phyloP scores from a whole-genome alignment of 2,888 invertebrate species.

The Ochlodes sylvanus region DNA sequence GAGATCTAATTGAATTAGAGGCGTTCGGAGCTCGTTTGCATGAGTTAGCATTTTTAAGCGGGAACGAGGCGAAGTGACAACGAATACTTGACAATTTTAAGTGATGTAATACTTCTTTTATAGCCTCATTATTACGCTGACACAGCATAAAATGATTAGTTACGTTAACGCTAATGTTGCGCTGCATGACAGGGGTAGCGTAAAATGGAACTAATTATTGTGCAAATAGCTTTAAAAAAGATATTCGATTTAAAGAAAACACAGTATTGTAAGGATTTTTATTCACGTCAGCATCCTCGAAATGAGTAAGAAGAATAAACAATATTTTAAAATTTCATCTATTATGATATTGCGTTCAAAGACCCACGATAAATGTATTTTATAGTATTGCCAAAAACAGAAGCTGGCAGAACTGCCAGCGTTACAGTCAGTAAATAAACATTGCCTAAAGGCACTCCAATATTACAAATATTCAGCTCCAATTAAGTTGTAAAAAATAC shows the following conservation, averaged over 20 bases:
- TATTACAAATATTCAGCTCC: constrained; percentile 14
- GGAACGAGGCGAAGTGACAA: constrained; percentile 65
- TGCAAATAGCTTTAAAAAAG: too few species aligned
- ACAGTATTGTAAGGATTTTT: too few species aligned
- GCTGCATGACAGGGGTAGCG: too few species aligned
- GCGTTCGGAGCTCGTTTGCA: constrained; percentile 79
- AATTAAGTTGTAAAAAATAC: too few species aligned
- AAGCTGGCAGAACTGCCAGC: constrained; percentile 4
- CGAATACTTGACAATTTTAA: constrained; percentile 57
- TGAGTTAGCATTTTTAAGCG: constrained; percentile 82
- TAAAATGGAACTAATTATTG: too few species aligned
- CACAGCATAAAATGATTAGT: neutral
- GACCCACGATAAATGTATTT: constrained; percentile 17
- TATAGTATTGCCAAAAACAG: constrained; percentile 26
- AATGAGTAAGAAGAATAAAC: too few species aligned
- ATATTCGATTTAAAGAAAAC: too few species aligned
- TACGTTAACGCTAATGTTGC: too few species aligned
- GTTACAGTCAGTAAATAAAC: constrained; percentile 6
- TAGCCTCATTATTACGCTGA: neutral
- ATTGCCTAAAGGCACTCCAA: constrained; percentile 23
- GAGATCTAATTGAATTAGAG: constrained; percentile 77
- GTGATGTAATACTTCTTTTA: constrained; percentile 52
- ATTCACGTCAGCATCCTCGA: too few species aligned
- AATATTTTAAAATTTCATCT: too few species aligned
- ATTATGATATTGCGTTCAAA: neutral